phyloP scores from a whole-genome alignment of 1,140 invertebrate genomes.

The Acromyrmex charruanus region DNA sequence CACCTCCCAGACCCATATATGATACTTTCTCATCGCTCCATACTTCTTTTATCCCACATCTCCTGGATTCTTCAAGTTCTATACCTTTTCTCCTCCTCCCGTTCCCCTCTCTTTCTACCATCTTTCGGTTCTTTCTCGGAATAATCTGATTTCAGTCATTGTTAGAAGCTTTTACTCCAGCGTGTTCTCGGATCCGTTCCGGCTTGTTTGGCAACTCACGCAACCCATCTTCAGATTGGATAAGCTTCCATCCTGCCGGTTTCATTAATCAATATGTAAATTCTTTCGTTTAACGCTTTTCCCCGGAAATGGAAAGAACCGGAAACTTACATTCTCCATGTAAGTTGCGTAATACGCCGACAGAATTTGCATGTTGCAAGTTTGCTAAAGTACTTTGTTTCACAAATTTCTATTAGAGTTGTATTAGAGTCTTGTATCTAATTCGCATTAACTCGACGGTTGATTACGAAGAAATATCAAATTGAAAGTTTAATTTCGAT shows the following conservation, averaged over 20 bases:
- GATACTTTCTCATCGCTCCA: slow-evolving; percentile 32
- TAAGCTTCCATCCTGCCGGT: not conserved
- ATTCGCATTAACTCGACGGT: not conserved
- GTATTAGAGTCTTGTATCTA: not conserved
- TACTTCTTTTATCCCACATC: slow-evolving; percentile 26
- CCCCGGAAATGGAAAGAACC: not conserved
- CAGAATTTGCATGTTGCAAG: slow-evolving; percentile 5
- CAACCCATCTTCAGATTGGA: slow-evolving; percentile 57
- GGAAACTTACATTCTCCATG: slow-evolving; percentile 2
- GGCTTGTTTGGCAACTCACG: slow-evolving; percentile 58
- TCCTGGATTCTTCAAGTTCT: slow-evolving; percentile 11
- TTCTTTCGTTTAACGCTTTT: slow-evolving; percentile 26
- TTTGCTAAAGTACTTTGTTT: not conserved
- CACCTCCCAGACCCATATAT: slow-evolving; percentile 37
- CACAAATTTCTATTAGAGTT: not conserved
- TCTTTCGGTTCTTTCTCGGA: slow-evolving; percentile 29
- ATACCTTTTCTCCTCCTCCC: not conserved
- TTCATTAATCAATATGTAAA: slow-evolving; percentile 63
- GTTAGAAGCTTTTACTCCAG: slow-evolving; percentile 60
- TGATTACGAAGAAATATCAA: not conserved
- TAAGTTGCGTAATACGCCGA: not conserved
- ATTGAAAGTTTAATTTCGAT: not conserved
- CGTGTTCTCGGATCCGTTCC: slow-evolving; percentile 50
- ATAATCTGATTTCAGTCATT: slow-evolving; percentile 60
- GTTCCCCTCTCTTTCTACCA: not conserved